Evolutionary conservation across 2,797 vertebrate species (phyloP).

Genomic region (Bradypodion ventrale): DNA sequence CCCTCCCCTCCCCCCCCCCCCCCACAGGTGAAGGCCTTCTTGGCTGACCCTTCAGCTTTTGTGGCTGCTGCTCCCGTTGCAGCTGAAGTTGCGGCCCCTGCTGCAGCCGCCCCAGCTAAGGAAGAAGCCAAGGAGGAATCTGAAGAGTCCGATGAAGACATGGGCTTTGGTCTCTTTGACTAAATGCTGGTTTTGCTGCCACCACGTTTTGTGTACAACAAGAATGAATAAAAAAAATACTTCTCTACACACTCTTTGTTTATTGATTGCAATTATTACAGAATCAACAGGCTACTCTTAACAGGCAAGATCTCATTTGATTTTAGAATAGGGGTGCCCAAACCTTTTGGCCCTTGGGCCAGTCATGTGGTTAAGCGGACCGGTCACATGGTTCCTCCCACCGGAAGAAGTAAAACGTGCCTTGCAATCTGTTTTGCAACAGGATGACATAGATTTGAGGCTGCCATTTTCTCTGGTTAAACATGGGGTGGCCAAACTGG

Average conservation of each 20-base stretch:
- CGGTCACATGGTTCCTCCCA: too few species aligned
- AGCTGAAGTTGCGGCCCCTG: slow-evolving; percentile 65
- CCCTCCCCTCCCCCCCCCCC: accelerated
- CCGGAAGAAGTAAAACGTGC: too few species aligned
- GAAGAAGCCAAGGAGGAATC: slow-evolving; percentile 88
- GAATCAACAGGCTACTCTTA: too few species aligned
- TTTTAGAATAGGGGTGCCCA: too few species aligned
- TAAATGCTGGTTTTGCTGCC: slow-evolving; percentile 60
- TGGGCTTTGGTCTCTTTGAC: slow-evolving; percentile 97
- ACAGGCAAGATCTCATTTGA: too few species aligned
- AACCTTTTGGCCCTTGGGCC: too few species aligned
- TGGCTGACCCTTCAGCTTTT: slow-evolving; percentile 95
- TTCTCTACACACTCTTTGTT: slow-evolving; percentile 8
- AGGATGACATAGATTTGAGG: too few species aligned
- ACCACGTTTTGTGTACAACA: neutral
- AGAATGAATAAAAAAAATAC: slow-evolving; percentile 23
- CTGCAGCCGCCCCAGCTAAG: slow-evolving; percentile 75
- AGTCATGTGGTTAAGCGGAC: too few species aligned
- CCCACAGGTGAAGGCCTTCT: slow-evolving; percentile 90
- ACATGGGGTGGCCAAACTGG: too few species aligned
- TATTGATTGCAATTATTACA: neutral
- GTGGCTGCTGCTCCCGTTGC: slow-evolving; percentile 81
- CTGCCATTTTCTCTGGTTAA: too few species aligned
- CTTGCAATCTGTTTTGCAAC: too few species aligned
- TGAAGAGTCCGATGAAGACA: slow-evolving; percentile 91